Evolutionary conservation across 2,888 invertebrate species (phyloP).

Genomic region (Anaspis maculata): DNA sequence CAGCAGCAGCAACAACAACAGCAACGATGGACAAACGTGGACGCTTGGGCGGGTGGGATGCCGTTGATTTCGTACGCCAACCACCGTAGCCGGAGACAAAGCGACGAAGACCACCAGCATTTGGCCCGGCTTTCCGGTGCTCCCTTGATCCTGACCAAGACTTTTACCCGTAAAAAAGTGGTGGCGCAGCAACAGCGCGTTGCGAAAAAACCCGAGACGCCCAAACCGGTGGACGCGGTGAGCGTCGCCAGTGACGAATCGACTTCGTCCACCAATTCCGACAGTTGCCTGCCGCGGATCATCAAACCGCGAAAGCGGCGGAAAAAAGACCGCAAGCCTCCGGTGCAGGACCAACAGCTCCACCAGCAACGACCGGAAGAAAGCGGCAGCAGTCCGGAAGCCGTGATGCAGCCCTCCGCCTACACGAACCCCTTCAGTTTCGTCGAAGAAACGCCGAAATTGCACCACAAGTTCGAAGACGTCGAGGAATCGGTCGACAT

Average conservation of each 20-base stretch:
- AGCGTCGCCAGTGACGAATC: conserved; percentile 73
- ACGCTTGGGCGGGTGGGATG: conserved; percentile 67
- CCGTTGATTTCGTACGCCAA: conserved; percentile 74
- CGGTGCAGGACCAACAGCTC: conserved; percentile 40
- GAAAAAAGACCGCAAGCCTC: conserved; percentile 80
- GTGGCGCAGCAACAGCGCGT: not conserved
- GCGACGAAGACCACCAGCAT: conserved; percentile 36
- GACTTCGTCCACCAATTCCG: conserved; percentile 55
- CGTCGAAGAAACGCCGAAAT: conserved; percentile 35
- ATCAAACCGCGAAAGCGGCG: conserved; percentile 83
- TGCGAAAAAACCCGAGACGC: conserved; percentile 7
- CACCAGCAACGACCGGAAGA: conserved; percentile 25
- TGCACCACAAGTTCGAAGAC: conserved; percentile 42
- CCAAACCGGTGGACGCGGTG: conserved; percentile 50
- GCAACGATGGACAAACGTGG: not conserved
- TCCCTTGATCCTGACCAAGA: conserved; percentile 68
- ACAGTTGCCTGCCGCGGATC: conserved; percentile 75
- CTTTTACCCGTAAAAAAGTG: conserved; percentile 38
- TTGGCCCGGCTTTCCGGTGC: conserved; percentile 72
- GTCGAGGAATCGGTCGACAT: conserved; percentile 37
- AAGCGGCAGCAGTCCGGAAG: conserved; percentile 32
- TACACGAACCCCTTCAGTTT: conserved; percentile 12
- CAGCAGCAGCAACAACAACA: not conserved
- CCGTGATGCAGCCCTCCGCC: not conserved
- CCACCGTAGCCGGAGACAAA: conserved; percentile 29